Conservation (phyloP, 1,140 invertebrate genomes). For the Trachelipus rathkii region DNA sequence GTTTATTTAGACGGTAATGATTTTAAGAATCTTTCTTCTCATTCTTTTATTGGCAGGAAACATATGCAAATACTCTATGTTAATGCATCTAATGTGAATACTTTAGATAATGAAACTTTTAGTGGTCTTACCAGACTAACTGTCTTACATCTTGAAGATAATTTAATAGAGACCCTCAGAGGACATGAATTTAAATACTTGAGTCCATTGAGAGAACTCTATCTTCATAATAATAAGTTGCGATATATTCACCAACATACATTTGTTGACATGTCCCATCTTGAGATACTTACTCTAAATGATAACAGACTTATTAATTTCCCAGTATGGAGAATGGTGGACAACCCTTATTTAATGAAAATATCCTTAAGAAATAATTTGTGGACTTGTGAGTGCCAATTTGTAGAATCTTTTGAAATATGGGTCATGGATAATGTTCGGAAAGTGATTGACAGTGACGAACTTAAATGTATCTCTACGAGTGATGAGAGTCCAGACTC, state of each 20-base stretch:
- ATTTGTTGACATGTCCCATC: constrained; percentile 70
- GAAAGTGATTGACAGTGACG: constrained; percentile 41
- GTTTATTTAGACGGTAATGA: constrained; percentile 88
- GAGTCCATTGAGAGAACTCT: constrained; percentile 67
- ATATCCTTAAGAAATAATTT: constrained; percentile 51
- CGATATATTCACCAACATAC: constrained; percentile 77
- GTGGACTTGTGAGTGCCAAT: constrained; percentile 55
- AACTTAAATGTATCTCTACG: constrained; percentile 39
- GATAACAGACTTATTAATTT: constrained; percentile 77
- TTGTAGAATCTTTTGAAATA: constrained; percentile 47
- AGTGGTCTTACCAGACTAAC: constrained; percentile 68
- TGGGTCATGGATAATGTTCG: constrained; percentile 40
- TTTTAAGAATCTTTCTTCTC: constrained; percentile 76
- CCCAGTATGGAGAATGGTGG: constrained; percentile 53
- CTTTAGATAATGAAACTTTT: constrained; percentile 83
- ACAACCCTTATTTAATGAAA: constrained; percentile 50
- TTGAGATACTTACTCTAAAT: constrained; percentile 78
- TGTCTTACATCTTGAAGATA: constrained; percentile 74
- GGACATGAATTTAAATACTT: constrained; percentile 79
- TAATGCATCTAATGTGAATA: constrained; percentile 79
- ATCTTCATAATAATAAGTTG: constrained; percentile 81
- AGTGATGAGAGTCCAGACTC: constrained; percentile 37
- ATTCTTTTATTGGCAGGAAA: constrained; percentile 85
- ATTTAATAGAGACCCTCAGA: constrained; percentile 69
- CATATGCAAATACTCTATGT: constrained; percentile 78